A percentile compares a stretch with the other conserved stretches of the same genome.
phyloP scores from a whole-genome alignment of 1,140 invertebrate genomes.

The Tetramorium parvispinum region DNA sequence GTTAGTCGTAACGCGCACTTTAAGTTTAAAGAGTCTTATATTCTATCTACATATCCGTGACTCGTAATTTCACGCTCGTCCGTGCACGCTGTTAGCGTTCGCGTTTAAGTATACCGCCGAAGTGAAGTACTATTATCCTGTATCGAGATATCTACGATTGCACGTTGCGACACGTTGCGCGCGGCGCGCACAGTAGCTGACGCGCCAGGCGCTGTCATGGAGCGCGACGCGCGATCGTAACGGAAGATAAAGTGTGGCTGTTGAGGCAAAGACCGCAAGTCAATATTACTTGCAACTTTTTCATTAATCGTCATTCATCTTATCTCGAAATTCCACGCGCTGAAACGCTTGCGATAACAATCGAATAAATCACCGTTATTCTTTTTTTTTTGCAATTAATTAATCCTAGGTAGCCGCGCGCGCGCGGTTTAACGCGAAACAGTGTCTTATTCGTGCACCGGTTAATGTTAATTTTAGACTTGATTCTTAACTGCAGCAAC shows the following conservation, averaged over 20 bases:
- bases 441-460: neutral
- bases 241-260: neutral
- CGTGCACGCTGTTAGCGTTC: neutral
- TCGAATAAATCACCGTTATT: neutral
- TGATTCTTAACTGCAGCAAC: neutral
- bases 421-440: constrained; percentile 11
- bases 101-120: neutral
- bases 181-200: neutral
- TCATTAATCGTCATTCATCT: neutral
- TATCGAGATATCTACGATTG: neutral
- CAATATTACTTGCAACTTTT: constrained; percentile 33
- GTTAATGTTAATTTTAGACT: constrained; percentile 18
- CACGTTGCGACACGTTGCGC: neutral
- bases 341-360: neutral
- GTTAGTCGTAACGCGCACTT: constrained; percentile 32
- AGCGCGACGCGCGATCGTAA: neutral
- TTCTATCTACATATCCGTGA: constrained; percentile 49
- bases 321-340: neutral
- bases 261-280: neutral
- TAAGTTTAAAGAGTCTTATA: constrained; percentile 29
- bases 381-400: neutral
- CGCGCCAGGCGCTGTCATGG: neutral
- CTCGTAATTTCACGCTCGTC: constrained; percentile 11
- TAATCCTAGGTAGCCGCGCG: neutral
- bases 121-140: constrained; percentile 11